Percentiles rank a stretch among this genome's conserved stretches.
phyloP scores from a whole-genome alignment of 2,797 vertebrate genomes.

The Telmatherina bonti region DNA sequence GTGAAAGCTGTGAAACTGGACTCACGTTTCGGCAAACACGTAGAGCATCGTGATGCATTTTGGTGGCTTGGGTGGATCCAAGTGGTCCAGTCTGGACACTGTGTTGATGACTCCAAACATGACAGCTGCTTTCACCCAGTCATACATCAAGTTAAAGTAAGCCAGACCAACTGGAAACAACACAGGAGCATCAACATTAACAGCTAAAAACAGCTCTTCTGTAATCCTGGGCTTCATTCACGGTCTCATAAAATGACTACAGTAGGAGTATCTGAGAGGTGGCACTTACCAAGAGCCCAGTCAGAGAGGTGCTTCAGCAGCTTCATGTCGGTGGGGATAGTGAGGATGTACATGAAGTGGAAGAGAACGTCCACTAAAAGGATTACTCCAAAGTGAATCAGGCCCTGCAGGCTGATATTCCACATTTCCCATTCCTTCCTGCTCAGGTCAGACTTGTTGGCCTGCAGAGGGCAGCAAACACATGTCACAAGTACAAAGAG shows the following conservation, averaged over 20 bases:
- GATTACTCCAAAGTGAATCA: constrained; percentile 82
- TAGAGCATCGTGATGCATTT: constrained; percentile 99
- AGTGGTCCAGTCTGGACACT: constrained; percentile 90
- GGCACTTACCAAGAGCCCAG: constrained; percentile 88
- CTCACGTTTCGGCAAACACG: constrained; percentile 96
- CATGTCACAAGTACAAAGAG: constrained; percentile 2
- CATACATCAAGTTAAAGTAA: constrained; percentile 95
- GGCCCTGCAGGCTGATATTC: constrained; percentile 86
- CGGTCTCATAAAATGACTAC: not conserved
- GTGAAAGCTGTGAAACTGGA: not conserved
- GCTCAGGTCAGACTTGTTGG: constrained; percentile 81
- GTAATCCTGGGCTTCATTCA: no score
- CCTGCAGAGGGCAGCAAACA: constrained; percentile 79
- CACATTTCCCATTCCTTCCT: constrained; percentile 91
- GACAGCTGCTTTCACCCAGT: constrained; percentile 97
- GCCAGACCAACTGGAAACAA: constrained; percentile 88
- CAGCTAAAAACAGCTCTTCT: not conserved
- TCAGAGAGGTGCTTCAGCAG: constrained; percentile 89
- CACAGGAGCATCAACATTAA: not conserved
- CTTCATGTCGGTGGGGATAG: constrained; percentile 91
- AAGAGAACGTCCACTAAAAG: constrained; percentile 89
- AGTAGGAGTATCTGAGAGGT: not conserved
- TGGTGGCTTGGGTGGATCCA: constrained; percentile 93
- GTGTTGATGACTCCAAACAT: constrained; percentile 96
- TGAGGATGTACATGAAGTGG: constrained; percentile 97